Conservation (phyloP, 2,888 invertebrate species). For the Copidosoma aretas region DNA sequence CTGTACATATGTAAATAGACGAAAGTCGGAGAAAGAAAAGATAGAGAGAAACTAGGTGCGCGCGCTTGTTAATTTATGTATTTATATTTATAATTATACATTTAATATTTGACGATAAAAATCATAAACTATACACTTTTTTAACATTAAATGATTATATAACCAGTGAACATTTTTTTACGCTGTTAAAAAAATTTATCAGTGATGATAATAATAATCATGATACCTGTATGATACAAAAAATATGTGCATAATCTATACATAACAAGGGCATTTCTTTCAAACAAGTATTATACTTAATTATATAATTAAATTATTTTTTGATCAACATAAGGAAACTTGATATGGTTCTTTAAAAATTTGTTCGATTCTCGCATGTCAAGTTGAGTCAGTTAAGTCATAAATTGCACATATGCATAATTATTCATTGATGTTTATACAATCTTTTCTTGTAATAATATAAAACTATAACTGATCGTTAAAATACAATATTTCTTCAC, state of each 20-base stretch:
- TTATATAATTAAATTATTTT: slow-evolving; percentile 27
- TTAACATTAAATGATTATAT: slow-evolving; percentile 57
- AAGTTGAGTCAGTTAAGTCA: background rate
- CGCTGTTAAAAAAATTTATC: slow-evolving; percentile 43
- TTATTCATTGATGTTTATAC: background rate
- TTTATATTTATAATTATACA: slow-evolving; percentile 44
- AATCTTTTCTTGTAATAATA: background rate
- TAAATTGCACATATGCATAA: too few species aligned
- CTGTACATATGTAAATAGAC: slow-evolving; percentile 51
- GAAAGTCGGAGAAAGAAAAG: slow-evolving; percentile 44
- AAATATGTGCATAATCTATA: slow-evolving; percentile 55
- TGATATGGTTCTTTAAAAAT: background rate
- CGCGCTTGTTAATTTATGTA: slow-evolving; percentile 13
- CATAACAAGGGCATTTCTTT: slow-evolving; percentile 52
- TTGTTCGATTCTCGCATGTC: background rate
- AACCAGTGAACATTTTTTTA: slow-evolving; percentile 52
- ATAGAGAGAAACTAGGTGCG: slow-evolving; percentile 18
- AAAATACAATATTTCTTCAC: slow-evolving; percentile 6
- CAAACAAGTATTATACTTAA: slow-evolving; percentile 3
- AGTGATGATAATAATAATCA: slow-evolving; percentile 1
- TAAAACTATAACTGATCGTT: slow-evolving; percentile 6
- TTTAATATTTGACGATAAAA: slow-evolving; percentile 47
- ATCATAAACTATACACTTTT: slow-evolving; percentile 58
- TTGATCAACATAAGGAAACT: slow-evolving; percentile 28
- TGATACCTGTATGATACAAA: slow-evolving; percentile 47